Base-by-base conservation (phyloP, 2,888 invertebrate genomes). In the Rhaphigaster nebulosa region DNA sequence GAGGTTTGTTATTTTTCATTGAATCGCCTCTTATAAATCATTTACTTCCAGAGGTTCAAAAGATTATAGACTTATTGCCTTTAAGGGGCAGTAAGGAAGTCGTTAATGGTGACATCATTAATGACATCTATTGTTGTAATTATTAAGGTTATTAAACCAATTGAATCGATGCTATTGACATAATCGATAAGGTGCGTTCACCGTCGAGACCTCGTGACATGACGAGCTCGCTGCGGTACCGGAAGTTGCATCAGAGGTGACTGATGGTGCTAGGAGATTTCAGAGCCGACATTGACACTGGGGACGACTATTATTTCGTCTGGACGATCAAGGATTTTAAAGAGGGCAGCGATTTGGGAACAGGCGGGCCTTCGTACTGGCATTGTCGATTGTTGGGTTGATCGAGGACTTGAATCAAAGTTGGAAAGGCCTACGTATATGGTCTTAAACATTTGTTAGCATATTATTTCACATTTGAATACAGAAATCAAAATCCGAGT, bases 161-260 rank as follows among this genome's bases (percentile, higher is more conserved):
- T 76, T 76, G 70, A 76, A 76, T 76, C 34, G 70, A 20, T 23
- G 70, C 18, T 76, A 76, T 76, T 38, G 70, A 29, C 38, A 34
- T 20, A 76, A 76, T 38, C 34, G 70, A 70, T 70, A 70, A 70
- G 70, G 20, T 38, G 34, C 34, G 20, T 76, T 76, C 38, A 34
- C 70, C 34, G 70, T 20, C 20, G 70, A 38, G 70, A 23, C 70
- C 70, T 76, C 70, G 38, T 8, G 20, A 38, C 34, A 8, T 6
- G 15, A 18, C 34, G 18, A 60, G 29, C 60, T 65, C 60, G 13
- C 65, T 34, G 8, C 34, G 70, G 38, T 18, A 34, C 70, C 70
- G 70, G 70, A 76, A 76, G 70, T 76, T 38, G 38, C 70, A 76
- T 76, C 70, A 76, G 70, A 76, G 70, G 70, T 76, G 65, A 65